Base-by-base conservation (phyloP, 2,113 vertebrate species). In the Cyprinus carpio region DNA sequence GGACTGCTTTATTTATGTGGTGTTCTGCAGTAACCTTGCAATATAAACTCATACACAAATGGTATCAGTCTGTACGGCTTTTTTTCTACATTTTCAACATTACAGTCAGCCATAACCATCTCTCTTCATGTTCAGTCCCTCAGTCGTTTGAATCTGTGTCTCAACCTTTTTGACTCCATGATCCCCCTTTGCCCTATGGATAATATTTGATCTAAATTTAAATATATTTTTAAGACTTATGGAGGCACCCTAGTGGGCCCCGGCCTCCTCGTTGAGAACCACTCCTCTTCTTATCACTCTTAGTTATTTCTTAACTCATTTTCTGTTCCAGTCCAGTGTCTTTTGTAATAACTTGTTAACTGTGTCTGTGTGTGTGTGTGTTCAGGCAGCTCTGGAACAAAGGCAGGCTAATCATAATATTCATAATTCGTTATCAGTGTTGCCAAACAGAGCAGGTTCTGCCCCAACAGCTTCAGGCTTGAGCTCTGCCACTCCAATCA, bases 341-440 rank as follows among this genome's bases (percentile, higher is more conserved):
- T 71, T 71, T 37, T 71, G 31, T 71, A 40, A 71, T 71, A 34
- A 71, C 27, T 72, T 34, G 4, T 9, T 18, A 18, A 23, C 23
- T 23, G 29, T 83, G 65, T 71, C 18, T 56, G 81, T 64, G n/a
- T 64, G 60, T 62, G n/a, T 64, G 60, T 82, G 25, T 64, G 27
- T 65, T 74, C 25, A 74, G 31, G 78, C 64, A 37, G 80, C 27
- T 54, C 40, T 51, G 34, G 43, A 75, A 65, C 84, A 85, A 87
- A 77, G 81, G 82, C 23, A 71, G 75, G 46, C 65, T 83, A 89
- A 89, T 85, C 56, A 85, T 85, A 87, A 87, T 83, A 85, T 46
- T 74, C 71, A 74, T 74, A 46, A 87, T 85, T 85, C 64, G n/a
- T 67, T 78, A 67, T 81, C 74, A 64, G 46, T 34, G 56, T 43